Evolutionary conservation across 2,888 invertebrate species (phyloP), one percentile per base, ranked within the genome.

Genomic region (Gryllus longicercus): DNA sequence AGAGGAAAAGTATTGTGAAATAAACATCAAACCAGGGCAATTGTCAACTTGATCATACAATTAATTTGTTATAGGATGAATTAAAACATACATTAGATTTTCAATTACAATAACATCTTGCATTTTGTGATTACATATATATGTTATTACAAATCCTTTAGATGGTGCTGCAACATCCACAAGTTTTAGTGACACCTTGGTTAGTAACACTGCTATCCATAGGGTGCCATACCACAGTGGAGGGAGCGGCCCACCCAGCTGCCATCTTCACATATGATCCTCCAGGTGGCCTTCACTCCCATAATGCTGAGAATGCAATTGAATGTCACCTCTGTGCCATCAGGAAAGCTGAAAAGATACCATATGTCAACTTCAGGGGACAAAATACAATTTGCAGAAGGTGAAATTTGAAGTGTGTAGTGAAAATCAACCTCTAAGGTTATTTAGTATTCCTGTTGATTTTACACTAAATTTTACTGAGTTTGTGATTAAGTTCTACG

Each of bases 241-340:
- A 93, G 91, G 79, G 94, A 93, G 84, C 93, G 91, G 38, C 95
- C 95, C 82, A 94, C 92, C 96, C 96, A 96, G 83, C 91, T 91
- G 0, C 95, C 95, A 84, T 95, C 93, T 85, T 95, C 94, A 84
- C 95, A 96, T 80, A 93, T 91, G 49, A 95, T 92, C 84, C 93
- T 93, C 96, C 96, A 96, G 0, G 94, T 94, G 50, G 93, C 93
- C 85, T 93, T 92, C 87, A 95, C 95, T 0, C 94, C 94, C 88
- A 94, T 93, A 76, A 93, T 92, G 82, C 93, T 93, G 1, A 93
- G 93, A 83, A 95, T 94, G 86, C 96, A 96, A 84, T 93, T 92
- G 86, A 95, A 96, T 11, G 93, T 93, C 79, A 95, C 93, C 87
- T 95, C 94, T 0, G 94, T 94, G 0, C 94, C 94, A 84, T 95